Base-by-base conservation (phyloP, 2,113 vertebrate genomes). In the Microtus ochrogaster region DNA sequence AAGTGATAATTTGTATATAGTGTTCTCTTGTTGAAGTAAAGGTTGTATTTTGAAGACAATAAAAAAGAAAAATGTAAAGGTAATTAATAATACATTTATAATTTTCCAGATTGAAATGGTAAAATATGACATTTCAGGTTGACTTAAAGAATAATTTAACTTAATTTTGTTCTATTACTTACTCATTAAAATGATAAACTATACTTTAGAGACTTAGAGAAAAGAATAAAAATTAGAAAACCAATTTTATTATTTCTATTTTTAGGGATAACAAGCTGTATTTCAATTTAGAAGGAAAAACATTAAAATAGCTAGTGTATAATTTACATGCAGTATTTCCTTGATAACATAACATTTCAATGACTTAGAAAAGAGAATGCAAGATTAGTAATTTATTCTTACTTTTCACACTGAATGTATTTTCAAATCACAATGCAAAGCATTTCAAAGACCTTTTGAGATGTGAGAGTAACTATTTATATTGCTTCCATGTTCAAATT, bases 271-370 rank as follows among this genome's bases (percentile, higher is more conserved):
- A 84, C 3, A 68, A 61, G 24, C 36, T 93, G 21, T 14, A 85
- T 84, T 90, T 90, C 58, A 66, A 79, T 55, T 73, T 72, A 95
- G 63, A 81, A 74, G 47, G 7, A 55, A 89, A 79, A 81, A 87
- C 11, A 68, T 94, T 68, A 81, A 55, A 89, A 70, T 87, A 86
- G 76, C 36, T 44, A 93, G 47, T 58, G 65, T 33, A 47, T 26
- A 36, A 91, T 74, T 70, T 92, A 21, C 86, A 21, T 61, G 28
- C 77, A 44, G n/a, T 44, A 41, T 73, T 74, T 89, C 21, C n/a
- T 89, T 89, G 86, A 74, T 61, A 92, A 78, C 49, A 88, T 22
- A 36, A 21, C 24, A 73, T 92, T 78, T 94, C 47, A 93, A 66
- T 81, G 81, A 41, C 3, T 39, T 79, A 36, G 1, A 30, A 74